Conservation (phyloP, 92 coral and sea anemone genomes). For the Zoanthus sociatus region DNA sequence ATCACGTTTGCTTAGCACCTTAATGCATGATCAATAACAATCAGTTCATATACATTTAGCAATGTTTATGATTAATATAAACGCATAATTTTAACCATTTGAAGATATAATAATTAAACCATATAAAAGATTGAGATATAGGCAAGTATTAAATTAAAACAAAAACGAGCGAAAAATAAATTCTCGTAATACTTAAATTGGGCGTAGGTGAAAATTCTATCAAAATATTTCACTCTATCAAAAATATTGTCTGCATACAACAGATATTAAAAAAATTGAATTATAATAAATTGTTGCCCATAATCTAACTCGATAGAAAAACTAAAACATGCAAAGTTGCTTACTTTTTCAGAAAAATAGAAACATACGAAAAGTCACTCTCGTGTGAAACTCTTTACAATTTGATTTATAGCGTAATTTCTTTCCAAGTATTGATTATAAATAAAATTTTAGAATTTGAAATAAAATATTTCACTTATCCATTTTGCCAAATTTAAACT, state of each 20-base stretch:
- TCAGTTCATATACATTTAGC: slow-evolving; percentile 22
- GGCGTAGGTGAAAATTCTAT: slow-evolving; percentile 14
- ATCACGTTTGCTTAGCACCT: slow-evolving; percentile 4
- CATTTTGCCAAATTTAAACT: background rate
- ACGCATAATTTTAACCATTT: background rate
- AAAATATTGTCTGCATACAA: background rate
- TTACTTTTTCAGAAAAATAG: background rate
- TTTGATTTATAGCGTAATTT: background rate
- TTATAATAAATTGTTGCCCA: background rate
- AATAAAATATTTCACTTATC: background rate
- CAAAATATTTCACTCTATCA: background rate
- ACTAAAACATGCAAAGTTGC: background rate
- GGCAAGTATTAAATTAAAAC: slow-evolving; percentile 12
- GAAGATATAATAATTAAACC: slow-evolving; percentile 30
- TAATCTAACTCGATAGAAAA: slow-evolving; percentile 6
- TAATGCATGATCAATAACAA: background rate
- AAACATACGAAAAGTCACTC: background rate
- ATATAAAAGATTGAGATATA: background rate
- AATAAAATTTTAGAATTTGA: background rate
- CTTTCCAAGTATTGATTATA: background rate
- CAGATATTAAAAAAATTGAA: background rate
- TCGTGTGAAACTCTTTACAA: background rate
- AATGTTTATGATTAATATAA: slow-evolving; percentile 3
- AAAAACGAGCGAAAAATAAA: slow-evolving; percentile 4
- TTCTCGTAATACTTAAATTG: background rate